Evolutionary conservation across 1,140 invertebrate species (phyloP).

Genomic region (Pinna nobilis): DNA sequence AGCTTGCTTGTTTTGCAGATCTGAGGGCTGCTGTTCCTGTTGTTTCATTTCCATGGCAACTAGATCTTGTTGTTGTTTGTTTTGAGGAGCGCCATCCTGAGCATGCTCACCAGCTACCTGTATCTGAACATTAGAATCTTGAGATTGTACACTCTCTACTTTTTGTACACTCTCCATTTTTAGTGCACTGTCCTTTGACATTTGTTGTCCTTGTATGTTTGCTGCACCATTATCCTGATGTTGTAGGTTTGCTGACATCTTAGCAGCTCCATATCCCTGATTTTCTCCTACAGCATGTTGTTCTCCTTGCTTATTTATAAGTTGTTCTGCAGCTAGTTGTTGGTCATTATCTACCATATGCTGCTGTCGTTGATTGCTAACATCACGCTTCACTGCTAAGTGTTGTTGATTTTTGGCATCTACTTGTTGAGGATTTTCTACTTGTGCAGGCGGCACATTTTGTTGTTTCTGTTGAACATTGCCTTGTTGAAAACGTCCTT

Average conservation of each 20-base stretch:
- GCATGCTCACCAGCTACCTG: neutral
- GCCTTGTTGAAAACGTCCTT: neutral
- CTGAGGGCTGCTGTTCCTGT: too few species aligned
- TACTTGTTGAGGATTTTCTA: neutral
- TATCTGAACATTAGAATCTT: constrained; percentile 2
- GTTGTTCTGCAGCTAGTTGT: constrained; percentile 13
- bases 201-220: too few species aligned
- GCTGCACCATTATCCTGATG: too few species aligned
- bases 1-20: too few species aligned
- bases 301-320: neutral
- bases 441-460: neutral
- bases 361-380: constrained; percentile 2
- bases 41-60: too few species aligned
- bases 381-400: too few species aligned
- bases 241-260: neutral
- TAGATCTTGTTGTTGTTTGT: neutral
- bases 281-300: neutral
- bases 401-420: neutral
- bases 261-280: neutral
- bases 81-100: neutral
- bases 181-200: too few species aligned
- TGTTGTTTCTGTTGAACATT: neutral
- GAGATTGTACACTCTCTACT: neutral
- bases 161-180: too few species aligned
- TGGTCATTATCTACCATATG: neutral